Evolutionary conservation across 2,888 invertebrate species (phyloP).

Genomic region (Fragum whitleyi): DNA sequence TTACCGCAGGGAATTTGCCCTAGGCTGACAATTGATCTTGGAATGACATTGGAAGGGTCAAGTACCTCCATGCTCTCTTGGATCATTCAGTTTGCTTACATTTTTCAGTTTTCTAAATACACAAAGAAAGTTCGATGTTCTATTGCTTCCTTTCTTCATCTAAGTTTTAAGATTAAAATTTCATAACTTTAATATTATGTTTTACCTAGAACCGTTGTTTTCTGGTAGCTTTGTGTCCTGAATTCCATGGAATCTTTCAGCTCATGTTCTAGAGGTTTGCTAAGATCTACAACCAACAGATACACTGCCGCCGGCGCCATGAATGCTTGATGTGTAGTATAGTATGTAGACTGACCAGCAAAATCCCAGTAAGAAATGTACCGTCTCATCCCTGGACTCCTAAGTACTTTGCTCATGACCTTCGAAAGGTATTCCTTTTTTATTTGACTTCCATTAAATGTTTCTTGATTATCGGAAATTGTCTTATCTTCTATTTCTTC

Average conservation of each 20-base stretch:
- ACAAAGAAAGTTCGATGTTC: too few relatives aligned
- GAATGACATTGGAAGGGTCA: too few relatives aligned
- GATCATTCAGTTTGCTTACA: too few relatives aligned
- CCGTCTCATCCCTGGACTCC: not conserved
- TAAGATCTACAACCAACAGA: conserved; percentile 27
- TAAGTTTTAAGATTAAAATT: too few relatives aligned
- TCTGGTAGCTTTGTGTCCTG: not conserved
- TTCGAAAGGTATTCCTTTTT: not conserved
- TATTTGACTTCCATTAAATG: not conserved
- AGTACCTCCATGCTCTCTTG: too few relatives aligned
- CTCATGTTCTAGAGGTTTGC: conserved; percentile 1
- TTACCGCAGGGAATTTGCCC: too few relatives aligned
- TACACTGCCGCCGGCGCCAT: conserved; percentile 13
- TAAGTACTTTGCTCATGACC: not conserved
- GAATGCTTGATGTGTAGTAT: conserved; percentile 29
- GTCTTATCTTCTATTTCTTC: not conserved
- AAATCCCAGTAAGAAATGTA: conserved; percentile 36
- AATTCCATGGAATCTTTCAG: conserved; percentile 5
- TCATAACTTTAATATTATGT: too few relatives aligned
- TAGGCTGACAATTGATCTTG: too few relatives aligned
- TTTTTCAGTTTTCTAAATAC: too few relatives aligned
- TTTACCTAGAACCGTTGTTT: conserved; percentile 7
- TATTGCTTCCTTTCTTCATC: too few relatives aligned
- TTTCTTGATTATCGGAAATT: too few relatives aligned
- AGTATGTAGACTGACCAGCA: conserved; percentile 28